A percentile compares a stretch with the other conserved stretches of the same genome.
These are phyloP conservation scores for Sialis lutaria DNA, from an alignment of 2,888 invertebrate species.

Conservation along the genomic window DNA sequence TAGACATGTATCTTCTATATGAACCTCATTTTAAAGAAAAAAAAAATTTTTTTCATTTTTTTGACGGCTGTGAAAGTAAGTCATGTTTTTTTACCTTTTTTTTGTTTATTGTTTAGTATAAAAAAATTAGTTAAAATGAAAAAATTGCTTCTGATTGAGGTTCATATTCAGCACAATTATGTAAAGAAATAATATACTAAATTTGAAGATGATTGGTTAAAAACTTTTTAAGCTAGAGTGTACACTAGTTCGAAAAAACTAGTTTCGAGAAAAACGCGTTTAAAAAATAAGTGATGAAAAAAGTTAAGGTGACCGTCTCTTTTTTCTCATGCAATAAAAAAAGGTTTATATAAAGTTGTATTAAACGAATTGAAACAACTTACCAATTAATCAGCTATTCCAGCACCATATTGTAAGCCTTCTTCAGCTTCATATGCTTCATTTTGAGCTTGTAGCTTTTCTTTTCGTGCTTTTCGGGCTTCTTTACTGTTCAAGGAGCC, in stretches of 20 bases:
- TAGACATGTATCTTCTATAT: no score
- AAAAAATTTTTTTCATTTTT: no score
- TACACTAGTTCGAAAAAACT: constrained; percentile 9
- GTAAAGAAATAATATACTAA: neutral
- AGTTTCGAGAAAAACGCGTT: constrained; percentile 10
- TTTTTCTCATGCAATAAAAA: constrained; percentile 5
- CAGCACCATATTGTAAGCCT: constrained; percentile 3
- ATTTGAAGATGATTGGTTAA: constrained; percentile 8
- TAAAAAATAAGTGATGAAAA: constrained; percentile 8
- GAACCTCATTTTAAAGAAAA: no score
- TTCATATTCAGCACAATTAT: no score
- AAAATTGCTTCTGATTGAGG: no score
- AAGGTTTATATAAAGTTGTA: no score
- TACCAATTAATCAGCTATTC: constrained; percentile 4
- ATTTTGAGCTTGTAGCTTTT: neutral
- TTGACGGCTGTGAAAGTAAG: no score
- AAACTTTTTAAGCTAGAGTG: constrained; percentile 9
- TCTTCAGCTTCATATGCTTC: constrained; percentile 3
- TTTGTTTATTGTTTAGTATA: no score
- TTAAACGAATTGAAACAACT: neutral
- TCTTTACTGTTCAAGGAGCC: constrained; percentile 5
- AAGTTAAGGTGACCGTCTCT: constrained; percentile 1
- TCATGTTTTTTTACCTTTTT: no score
- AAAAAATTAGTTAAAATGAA: no score
- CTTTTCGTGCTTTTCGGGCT: constrained; percentile 5